Evolutionary conservation across 2,888 invertebrate species (phyloP), one percentile per base, ranked within the genome.

Genomic region (Clistopyga incitator): DNA sequence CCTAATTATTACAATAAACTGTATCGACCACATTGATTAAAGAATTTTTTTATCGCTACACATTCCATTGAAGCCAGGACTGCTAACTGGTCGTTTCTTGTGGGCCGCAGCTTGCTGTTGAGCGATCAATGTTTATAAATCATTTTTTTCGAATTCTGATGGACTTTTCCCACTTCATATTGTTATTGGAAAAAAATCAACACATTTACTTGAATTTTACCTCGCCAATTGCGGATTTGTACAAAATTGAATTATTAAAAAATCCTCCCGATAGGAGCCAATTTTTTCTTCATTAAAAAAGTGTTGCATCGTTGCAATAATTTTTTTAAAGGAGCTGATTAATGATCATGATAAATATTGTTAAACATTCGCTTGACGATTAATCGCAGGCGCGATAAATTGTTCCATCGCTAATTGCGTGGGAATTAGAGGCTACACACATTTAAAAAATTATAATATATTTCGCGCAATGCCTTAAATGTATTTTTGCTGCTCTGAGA

Each of bases 41-140:
- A 71, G 72, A 50, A 64, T 71, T 77, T 71, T 79, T 78, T 81
- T 79, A 82, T 81, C 74, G 80, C 75, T 64, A 86, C 82, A 86
- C 82, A 86, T 83, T 86, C 86, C 92, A 92, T 90, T 91, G 89
- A 91, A 88, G 88, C 90, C 89, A 87, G 88, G 89, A 90, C 91
- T 92, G 91, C 91, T 90, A 90, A 88, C 86, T 88, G 84, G 70
- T 79, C 75, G 72, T 78, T 47, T 38, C 65, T 71, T 50, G 74
- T 67, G 23, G 54, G 71, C 79, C 76, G 61, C 81, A 81, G 72
- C 59, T 75, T 68, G 76, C 74, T 84, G 59, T 81, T 61, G 54
- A 70, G 50, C 54, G 45, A 59, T 56, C 45, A 71, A 70, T 11
- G 15, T 76, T 59, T 67, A 50, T 64, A 18, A 56, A 23, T 34